A percentile compares a stretch with the other conserved stretches of the same genome.
Evolutionary conservation across 2,888 invertebrate species (phyloP).

Genomic region (Lasioglossum lativentre): DNA sequence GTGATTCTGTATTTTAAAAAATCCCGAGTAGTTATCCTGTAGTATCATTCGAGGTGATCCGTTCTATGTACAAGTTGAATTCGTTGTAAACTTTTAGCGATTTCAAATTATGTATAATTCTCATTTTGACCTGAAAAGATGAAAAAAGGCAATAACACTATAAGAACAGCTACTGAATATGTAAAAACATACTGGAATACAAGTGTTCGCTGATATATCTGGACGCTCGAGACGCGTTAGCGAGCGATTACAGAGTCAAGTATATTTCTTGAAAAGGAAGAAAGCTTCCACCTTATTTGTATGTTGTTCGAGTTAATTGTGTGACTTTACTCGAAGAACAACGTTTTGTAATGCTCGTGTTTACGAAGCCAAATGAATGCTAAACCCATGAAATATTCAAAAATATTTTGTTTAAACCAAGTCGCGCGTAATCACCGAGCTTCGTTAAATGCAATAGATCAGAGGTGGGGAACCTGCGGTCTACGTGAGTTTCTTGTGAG

Average conservation of each 20-base stretch:
- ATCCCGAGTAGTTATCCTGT: constrained; percentile 34
- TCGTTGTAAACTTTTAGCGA: constrained; percentile 72
- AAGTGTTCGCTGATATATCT: neutral
- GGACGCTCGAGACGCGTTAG: neutral
- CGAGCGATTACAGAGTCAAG: neutral
- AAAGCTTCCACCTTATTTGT: neutral
- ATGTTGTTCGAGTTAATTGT: neutral
- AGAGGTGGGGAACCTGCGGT: no score
- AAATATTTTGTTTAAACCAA: neutral
- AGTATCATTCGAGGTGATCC: constrained; percentile 44
- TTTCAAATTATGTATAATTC: constrained; percentile 62
- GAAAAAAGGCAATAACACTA: constrained; percentile 53
- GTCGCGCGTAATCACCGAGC: neutral
- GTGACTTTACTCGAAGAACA: neutral
- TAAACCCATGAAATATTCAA: neutral
- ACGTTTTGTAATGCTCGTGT: neutral
- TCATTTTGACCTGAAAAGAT: constrained; percentile 80
- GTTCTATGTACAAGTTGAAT: constrained; percentile 75
- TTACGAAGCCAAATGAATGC: neutral
- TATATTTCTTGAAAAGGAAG: neutral
- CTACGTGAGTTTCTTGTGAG: no score
- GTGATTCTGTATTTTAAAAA: constrained; percentile 51
- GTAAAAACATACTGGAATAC: neutral
- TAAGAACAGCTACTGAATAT: constrained; percentile 7
- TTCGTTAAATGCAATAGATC: no score